phyloP scores from a whole-genome alignment of 1,140 invertebrate genomes.

The Plodia interpunctella region DNA sequence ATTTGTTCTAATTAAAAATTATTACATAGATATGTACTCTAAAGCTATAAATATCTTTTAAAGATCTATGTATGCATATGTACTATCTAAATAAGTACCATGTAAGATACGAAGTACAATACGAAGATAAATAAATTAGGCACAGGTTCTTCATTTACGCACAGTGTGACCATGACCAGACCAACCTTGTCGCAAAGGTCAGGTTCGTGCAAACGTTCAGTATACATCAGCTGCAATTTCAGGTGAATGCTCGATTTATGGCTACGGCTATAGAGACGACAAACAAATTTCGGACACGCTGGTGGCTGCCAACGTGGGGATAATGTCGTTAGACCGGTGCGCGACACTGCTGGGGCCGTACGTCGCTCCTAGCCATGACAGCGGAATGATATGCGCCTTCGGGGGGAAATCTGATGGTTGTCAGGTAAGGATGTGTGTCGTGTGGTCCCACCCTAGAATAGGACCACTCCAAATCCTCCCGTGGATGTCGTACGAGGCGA shows the following conservation, averaged over 20 bases:
- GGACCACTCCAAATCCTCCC: too few relatives aligned
- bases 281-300: slow-evolving; percentile 40
- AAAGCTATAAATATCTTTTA: too few relatives aligned
- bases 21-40: too few relatives aligned
- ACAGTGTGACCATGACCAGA: too few relatives aligned
- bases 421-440: slow-evolving; percentile 37
- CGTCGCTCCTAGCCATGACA: slow-evolving; percentile 47
- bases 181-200: background rate
- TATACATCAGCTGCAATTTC: slow-evolving; percentile 21
- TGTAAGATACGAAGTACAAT: too few relatives aligned
- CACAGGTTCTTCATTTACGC: too few relatives aligned
- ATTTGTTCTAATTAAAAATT: too few relatives aligned
- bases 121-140: slow-evolving; percentile 3
- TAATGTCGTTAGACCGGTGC: slow-evolving; percentile 62
- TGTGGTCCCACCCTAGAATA: too few relatives aligned
- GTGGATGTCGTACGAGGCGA: too few relatives aligned
- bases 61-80: too few relatives aligned
- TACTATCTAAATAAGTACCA: too few relatives aligned
- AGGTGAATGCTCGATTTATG: slow-evolving; percentile 63
- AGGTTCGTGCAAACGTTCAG: background rate
- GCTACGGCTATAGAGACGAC: slow-evolving; percentile 53
- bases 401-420: slow-evolving; percentile 61
- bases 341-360: slow-evolving; percentile 40
- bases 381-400: slow-evolving; percentile 64
- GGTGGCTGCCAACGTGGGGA: slow-evolving; percentile 38